These are phyloP conservation scores for Carassius auratus DNA, from an alignment of 2,113 vertebrate species.

Conservation along the genomic window DNA sequence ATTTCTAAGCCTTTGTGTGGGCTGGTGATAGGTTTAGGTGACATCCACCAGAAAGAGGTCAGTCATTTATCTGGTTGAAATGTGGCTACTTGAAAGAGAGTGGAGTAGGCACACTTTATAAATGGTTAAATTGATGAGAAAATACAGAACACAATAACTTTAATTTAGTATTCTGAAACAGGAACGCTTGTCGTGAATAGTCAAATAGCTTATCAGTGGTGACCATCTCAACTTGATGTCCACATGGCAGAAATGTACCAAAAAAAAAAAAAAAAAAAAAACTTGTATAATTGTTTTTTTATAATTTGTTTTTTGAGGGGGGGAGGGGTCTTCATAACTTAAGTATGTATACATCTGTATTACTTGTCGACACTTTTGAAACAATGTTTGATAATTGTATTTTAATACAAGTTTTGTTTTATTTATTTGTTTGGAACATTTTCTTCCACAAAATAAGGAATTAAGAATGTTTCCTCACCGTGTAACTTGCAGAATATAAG, in stretches of 20 bases:
- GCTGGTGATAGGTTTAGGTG: background rate
- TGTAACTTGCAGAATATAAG: background rate
- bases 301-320: background rate
- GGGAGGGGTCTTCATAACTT: background rate
- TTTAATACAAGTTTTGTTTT: background rate
- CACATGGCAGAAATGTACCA: no score
- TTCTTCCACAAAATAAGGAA: background rate
- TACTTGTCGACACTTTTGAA: background rate
- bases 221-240: no score
- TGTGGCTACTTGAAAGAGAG: background rate
- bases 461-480: background rate
- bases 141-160: background rate
- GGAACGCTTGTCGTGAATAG: background rate
- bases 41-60: background rate
- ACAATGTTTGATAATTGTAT: background rate
- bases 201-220: no score
- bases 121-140: background rate
- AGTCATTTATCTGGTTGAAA: background rate
- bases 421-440: background rate
- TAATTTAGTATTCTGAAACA: background rate
- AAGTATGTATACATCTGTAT: background rate
- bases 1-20: background rate
- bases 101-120: background rate
- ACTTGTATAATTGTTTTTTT: background rate
- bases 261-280: no score